Evolutionary conservation across 2,888 invertebrate genomes (phyloP).

Genomic region (Hypena proboscidalis): DNA sequence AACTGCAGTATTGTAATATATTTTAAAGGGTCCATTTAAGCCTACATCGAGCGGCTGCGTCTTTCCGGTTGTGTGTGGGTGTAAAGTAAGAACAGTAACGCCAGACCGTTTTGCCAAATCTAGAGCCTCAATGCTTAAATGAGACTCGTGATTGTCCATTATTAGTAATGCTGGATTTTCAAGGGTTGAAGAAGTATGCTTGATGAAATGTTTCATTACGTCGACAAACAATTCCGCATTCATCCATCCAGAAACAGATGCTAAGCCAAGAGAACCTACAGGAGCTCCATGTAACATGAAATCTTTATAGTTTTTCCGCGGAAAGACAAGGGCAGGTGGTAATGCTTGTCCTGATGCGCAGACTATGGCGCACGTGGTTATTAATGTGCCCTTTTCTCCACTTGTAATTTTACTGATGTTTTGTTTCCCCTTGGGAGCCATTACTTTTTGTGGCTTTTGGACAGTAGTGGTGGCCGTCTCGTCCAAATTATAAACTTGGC

Average conservation of each 20-base stretch:
- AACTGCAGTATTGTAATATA: constrained; percentile 21
- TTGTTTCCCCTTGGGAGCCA: constrained; percentile 2
- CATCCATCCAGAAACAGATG: constrained; percentile 57
- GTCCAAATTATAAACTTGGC: too few relatives aligned
- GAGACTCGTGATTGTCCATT: constrained; percentile 37
- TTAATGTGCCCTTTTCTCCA: constrained; percentile 34
- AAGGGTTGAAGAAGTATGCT: constrained; percentile 32
- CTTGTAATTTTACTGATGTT: constrained; percentile 17
- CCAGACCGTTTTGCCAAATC: constrained; percentile 26
- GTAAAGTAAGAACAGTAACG: constrained; percentile 23
- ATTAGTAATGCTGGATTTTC: constrained; percentile 46
- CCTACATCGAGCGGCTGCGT: constrained; percentile 20
- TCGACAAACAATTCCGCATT: constrained; percentile 47
- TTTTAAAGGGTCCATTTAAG: constrained; percentile 15
- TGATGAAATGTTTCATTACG: constrained; percentile 57
- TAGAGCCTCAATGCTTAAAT: constrained; percentile 26
- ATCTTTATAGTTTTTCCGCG: constrained; percentile 23
- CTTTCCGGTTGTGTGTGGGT: constrained; percentile 26
- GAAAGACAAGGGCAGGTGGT: constrained; percentile 50
- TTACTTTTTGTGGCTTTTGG: not conserved
- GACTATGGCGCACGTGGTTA: constrained; percentile 43
- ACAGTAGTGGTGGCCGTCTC: not conserved
- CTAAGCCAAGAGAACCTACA: constrained; percentile 51
- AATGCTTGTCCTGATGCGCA: constrained; percentile 33
- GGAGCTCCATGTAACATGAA: constrained; percentile 42